phyloP scores from a whole-genome alignment of 1,140 invertebrate genomes.

The Brachionus koreanus region DNA sequence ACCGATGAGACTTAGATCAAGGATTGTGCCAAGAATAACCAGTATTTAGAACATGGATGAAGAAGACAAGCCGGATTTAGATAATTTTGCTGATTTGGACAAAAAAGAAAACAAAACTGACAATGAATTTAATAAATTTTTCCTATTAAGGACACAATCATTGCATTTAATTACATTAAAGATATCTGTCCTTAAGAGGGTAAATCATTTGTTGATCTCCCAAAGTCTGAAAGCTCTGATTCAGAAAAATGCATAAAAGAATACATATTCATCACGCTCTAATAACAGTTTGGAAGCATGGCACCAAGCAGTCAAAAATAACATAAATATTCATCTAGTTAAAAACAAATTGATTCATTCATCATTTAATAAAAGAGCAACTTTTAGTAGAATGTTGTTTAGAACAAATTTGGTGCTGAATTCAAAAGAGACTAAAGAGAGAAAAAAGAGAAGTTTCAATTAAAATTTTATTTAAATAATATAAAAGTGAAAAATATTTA shows the following conservation, averaged over 20 bases:
- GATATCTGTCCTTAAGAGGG: neutral
- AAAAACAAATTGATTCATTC: neutral
- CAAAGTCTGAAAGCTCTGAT: neutral
- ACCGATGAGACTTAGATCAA: neutral
- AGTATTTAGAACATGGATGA: neutral
- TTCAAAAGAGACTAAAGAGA: neutral
- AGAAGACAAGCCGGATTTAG: neutral
- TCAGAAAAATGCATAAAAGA: neutral
- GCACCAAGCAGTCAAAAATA: neutral
- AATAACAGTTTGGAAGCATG: neutral
- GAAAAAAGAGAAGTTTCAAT: neutral
- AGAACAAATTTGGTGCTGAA: neutral
- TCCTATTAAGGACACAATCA: neutral
- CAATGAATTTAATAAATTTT: neutral
- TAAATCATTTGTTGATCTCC: neutral
- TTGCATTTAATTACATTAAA: slow-evolving; percentile 7
- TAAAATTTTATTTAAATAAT: neutral
- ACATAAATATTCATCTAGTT: neutral
- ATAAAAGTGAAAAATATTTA: too few relatives aligned
- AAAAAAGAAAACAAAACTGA: neutral
- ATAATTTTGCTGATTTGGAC: neutral
- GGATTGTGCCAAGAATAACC: neutral
- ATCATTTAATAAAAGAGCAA: neutral
- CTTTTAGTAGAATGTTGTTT: slow-evolving; percentile 17
- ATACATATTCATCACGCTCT: neutral